Evolutionary conservation across 1,140 invertebrate species (phyloP).

Genomic region (Lamellibrachia luymesi): DNA sequence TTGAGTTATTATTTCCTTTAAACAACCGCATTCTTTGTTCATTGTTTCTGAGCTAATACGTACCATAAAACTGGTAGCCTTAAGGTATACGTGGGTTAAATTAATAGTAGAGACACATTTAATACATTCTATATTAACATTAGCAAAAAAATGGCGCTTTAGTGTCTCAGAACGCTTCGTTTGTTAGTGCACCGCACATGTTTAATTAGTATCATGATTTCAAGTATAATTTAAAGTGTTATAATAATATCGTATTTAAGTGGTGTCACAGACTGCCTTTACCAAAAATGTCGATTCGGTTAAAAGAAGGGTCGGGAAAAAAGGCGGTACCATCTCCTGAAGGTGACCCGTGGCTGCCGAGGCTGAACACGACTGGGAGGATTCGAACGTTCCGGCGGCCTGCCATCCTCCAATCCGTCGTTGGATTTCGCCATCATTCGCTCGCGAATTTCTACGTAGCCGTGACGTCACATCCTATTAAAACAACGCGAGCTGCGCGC

Average conservation of each 20-base stretch:
- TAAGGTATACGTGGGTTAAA: too few relatives aligned
- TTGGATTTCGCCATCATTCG: neutral
- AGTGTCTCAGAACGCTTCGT: too few relatives aligned
- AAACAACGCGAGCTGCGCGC: neutral
- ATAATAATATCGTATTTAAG: neutral
- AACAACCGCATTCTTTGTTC: too few relatives aligned
- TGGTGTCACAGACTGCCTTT: neutral
- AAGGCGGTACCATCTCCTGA: neutral
- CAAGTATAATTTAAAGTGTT: too few relatives aligned
- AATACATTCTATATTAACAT: too few relatives aligned
- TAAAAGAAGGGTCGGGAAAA: neutral
- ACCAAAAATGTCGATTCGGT: neutral
- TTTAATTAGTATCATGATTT: too few relatives aligned
- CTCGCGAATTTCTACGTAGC: neutral
- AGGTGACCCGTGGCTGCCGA: neutral
- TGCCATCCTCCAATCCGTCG: neutral
- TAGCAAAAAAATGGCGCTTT: too few relatives aligned
- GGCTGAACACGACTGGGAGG: neutral
- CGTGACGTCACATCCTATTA: neutral
- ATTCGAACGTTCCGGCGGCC: neutral
- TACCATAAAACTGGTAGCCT: too few relatives aligned
- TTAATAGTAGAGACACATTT: too few relatives aligned
- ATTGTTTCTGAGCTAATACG: too few relatives aligned
- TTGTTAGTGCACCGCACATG: too few relatives aligned
- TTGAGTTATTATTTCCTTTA: too few relatives aligned